A percentile compares a stretch with the other conserved stretches of the same genome.
These are phyloP conservation scores for Gadus macrocephalus DNA, from an alignment of 2,113 vertebrate species.

Conservation along the genomic window DNA sequence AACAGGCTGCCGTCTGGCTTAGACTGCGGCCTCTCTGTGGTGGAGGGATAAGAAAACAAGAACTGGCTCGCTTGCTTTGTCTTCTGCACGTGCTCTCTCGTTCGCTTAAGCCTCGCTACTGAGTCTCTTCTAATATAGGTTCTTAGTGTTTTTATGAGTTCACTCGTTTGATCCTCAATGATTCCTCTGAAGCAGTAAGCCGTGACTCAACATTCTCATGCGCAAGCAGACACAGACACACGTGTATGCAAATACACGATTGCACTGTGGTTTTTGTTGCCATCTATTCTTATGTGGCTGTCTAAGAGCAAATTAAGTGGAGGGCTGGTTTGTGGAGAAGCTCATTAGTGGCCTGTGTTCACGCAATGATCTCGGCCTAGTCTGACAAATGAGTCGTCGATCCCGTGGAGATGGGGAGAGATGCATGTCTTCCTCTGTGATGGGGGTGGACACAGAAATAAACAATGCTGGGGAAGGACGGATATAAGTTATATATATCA, in stretches of 20 bases:
- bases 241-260: background rate
- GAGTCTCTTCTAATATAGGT: background rate
- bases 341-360: background rate
- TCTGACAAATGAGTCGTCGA: background rate
- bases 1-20: constrained; percentile 20
- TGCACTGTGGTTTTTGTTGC: background rate
- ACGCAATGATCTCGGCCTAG: background rate
- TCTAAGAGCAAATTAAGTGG: constrained; percentile 30
- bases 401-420: background rate
- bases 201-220: background rate
- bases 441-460: background rate
- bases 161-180: background rate
- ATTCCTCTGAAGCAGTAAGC: background rate
- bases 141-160: background rate
- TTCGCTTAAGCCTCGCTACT: background rate
- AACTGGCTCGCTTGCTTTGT: constrained; percentile 13
- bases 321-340: constrained; percentile 7
- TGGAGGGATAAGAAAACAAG: background rate
- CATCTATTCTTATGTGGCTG: constrained; percentile 20
- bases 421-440: too few species aligned
- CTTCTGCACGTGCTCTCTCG: background rate
- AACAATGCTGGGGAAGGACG: background rate
- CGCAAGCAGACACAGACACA: background rate
- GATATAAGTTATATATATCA: too few species aligned
- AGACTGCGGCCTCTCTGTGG: constrained; percentile 27